Conservation (phyloP, 2,797 vertebrate genomes). For the Rhadinocentrus ornatus region DNA sequence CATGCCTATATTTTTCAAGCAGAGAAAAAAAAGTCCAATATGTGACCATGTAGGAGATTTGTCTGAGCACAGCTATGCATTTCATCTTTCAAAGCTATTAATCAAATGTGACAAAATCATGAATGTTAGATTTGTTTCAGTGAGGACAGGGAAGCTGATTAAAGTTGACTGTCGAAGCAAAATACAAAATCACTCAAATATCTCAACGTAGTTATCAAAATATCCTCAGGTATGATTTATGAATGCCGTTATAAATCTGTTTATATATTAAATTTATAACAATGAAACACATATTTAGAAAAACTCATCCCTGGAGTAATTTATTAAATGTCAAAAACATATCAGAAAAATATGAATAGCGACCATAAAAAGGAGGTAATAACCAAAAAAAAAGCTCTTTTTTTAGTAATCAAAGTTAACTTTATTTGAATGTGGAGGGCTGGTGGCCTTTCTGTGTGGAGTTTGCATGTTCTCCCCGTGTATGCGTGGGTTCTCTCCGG, state of each 20-base stretch:
- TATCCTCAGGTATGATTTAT: background rate
- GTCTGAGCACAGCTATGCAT: constrained; percentile 15
- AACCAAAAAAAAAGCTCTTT: background rate
- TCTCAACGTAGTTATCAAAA: background rate
- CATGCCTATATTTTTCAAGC: constrained; percentile 24
- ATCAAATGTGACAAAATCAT: constrained; percentile 26
- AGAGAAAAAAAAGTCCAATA: constrained; percentile 20
- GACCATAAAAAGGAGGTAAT: background rate
- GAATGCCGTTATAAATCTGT: background rate
- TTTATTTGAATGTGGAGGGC: too few relatives aligned
- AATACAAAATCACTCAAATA: constrained; percentile 1
- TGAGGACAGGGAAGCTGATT: constrained; percentile 17
- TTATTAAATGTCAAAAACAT: background rate
- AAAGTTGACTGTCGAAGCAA: constrained; percentile 11
- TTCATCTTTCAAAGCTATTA: constrained; percentile 39
- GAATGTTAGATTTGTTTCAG: constrained; percentile 32
- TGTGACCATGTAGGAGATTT: constrained; percentile 24
- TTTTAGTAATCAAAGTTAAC: too few relatives aligned
- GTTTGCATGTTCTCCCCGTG: too few relatives aligned
- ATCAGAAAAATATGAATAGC: background rate
- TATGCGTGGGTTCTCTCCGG: too few relatives aligned
- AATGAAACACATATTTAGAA: background rate
- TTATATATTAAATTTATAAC: background rate
- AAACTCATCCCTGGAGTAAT: background rate
- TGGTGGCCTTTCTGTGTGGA: too few relatives aligned